Evolutionary conservation across 37 sponge, comb jelly and placozoan genomes (phyloP).

Genomic region (Theonella swinhoei): DNA sequence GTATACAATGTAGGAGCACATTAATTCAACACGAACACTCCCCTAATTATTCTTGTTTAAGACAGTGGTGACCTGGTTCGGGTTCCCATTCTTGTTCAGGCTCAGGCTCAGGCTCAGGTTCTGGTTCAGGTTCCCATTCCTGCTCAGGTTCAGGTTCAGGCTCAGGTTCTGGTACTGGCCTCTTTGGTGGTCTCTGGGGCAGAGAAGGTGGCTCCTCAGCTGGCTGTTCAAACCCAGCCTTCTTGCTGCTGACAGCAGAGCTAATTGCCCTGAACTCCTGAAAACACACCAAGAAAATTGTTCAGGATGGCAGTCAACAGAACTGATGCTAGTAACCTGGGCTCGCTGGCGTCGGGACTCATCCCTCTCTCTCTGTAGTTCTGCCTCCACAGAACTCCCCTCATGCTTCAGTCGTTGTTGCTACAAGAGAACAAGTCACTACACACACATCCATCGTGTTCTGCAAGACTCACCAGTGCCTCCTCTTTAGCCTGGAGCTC

Average conservation of each 20-base stretch:
- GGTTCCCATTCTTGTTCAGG: constrained; percentile 19
- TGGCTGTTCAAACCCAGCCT: constrained; percentile 61
- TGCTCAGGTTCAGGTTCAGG: constrained; percentile 67
- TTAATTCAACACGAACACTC: too few relatives aligned
- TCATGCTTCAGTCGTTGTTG: constrained; percentile 54
- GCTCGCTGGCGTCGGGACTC: constrained; percentile 26
- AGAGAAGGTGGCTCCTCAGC: constrained; percentile 10
- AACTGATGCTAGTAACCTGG: constrained; percentile 15
- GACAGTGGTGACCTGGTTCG: constrained; percentile 41
- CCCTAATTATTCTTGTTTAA: too few relatives aligned
- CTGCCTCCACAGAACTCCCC: constrained; percentile 61
- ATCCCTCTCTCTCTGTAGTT: constrained; percentile 36
- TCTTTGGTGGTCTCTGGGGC: constrained; percentile 13
- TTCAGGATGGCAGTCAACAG: background rate
- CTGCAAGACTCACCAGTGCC: too few relatives aligned
- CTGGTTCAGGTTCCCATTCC: constrained; percentile 53
- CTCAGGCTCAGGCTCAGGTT: constrained; percentile 47
- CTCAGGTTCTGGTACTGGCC: background rate
- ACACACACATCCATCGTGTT: too few relatives aligned
- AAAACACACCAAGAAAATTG: background rate
- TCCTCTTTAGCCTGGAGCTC: background rate
- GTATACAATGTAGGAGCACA: too few relatives aligned
- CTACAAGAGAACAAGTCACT: constrained; percentile 19
- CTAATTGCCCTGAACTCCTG: constrained; percentile 35
- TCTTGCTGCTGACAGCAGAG: constrained; percentile 54